Percentiles rank a stretch among this genome's conserved stretches.
Evolutionary conservation across 2,113 vertebrate genomes (phyloP).

Genomic region (Equus przewalskii): DNA sequence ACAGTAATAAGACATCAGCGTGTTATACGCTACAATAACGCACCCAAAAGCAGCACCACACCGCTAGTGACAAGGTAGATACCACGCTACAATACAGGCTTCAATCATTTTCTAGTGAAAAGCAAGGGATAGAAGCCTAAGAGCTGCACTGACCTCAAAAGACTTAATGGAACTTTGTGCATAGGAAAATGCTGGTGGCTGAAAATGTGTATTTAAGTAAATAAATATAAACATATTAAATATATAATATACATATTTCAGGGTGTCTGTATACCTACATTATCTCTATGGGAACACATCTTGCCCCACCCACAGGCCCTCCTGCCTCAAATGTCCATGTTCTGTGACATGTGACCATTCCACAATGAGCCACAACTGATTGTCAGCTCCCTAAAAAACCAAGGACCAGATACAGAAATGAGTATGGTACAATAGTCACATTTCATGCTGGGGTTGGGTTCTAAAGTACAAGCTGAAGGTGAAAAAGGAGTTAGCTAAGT

Average conservation of each 20-base stretch:
- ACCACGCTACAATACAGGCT: rapidly evolving
- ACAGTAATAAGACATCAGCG: background rate
- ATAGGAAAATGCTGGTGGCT: background rate
- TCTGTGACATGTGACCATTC: background rate
- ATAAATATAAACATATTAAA: too few relatives aligned
- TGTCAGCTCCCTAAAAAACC: background rate
- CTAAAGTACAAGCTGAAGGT: background rate
- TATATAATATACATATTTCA: background rate
- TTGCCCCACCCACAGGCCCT: background rate
- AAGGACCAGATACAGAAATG: background rate
- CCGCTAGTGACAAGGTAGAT: rapidly evolving
- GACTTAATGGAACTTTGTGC: background rate
- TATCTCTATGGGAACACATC: background rate
- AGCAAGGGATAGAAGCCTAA: background rate
- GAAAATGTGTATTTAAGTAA: background rate
- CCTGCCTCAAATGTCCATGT: background rate
- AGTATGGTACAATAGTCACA: rapidly evolving
- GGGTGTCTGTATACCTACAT: background rate
- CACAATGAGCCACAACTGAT: background rate
- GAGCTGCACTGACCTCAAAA: background rate
- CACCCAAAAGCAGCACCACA: background rate
- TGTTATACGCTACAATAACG: rapidly evolving
- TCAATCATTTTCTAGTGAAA: background rate
- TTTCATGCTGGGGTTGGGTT: background rate
- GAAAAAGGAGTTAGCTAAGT: background rate